phyloP scores from a whole-genome alignment of 1,140 invertebrate species.

The Monomorium pharaonis region DNA sequence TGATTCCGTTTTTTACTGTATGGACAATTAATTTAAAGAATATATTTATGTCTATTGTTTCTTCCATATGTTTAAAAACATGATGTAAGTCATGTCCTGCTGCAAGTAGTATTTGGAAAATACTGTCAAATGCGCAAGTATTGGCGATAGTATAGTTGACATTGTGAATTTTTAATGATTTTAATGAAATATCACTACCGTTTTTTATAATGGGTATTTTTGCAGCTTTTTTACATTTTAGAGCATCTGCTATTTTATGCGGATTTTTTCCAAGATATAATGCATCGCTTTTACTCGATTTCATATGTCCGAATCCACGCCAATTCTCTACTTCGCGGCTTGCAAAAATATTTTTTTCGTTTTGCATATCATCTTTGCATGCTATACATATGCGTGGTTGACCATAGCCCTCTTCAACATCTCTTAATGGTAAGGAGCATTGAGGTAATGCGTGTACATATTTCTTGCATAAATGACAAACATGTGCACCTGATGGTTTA shows the following conservation, averaged over 20 bases:
- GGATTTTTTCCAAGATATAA: constrained; percentile 13
- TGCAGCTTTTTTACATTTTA: not conserved
- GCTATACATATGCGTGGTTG: not conserved
- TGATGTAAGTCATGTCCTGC: not conserved
- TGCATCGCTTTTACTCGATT: not conserved
- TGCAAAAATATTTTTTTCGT: not conserved
- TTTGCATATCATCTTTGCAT: not conserved
- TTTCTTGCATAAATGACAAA: not conserved
- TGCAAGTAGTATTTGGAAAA: constrained; percentile 8
- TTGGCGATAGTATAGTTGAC: not conserved
- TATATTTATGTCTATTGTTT: not conserved
- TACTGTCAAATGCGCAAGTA: constrained; percentile 11
- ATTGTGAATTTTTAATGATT: not conserved
- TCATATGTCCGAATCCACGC: not conserved
- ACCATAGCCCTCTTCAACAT: not conserved
- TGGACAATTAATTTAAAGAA: constrained; percentile 9
- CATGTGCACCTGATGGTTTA: not conserved
- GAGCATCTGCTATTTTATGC: not conserved
- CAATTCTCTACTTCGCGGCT: not conserved
- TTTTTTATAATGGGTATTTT: not conserved
- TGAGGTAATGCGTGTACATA: not conserved
- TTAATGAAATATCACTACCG: not conserved
- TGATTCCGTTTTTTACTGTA: not conserved
- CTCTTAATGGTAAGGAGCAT: not conserved
- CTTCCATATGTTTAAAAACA: not conserved